Percentiles rank a stretch among this genome's conserved stretches.
Conservation (phyloP, 2,888 invertebrate species). For the Subacronicta megacephala region DNA sequence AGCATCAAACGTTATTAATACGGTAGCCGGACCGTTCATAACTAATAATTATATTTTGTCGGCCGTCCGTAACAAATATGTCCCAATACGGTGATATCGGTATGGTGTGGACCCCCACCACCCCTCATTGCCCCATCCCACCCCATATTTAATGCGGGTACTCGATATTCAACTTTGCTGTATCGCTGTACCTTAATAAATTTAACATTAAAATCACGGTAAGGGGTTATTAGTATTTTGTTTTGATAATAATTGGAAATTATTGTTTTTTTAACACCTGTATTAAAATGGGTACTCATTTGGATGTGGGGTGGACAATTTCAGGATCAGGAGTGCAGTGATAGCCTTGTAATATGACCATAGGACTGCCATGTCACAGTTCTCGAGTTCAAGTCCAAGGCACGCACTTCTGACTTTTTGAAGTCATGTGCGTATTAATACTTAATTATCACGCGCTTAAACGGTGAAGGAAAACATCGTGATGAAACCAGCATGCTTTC, state of each 20-base stretch:
- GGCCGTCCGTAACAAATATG: constrained; percentile 59
- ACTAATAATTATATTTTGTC: constrained; percentile 60
- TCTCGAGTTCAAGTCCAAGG: too few relatives aligned
- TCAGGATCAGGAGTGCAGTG: too few relatives aligned
- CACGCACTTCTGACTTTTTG: too few relatives aligned
- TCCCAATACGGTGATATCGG: constrained; percentile 58
- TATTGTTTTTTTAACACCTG: constrained; percentile 38
- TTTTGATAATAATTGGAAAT: constrained; percentile 54
- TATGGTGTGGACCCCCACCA: constrained; percentile 45
- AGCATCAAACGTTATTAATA: constrained; percentile 47
- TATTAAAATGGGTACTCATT: background rate
- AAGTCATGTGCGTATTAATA: too few relatives aligned
- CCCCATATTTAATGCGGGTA: constrained; percentile 53
- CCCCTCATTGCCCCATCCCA: constrained; percentile 11
- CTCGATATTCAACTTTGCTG: constrained; percentile 53
- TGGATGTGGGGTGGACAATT: background rate
- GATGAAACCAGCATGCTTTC: too few relatives aligned
- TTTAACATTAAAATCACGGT: constrained; percentile 54
- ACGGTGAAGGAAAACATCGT: too few relatives aligned
- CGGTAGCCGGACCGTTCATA: constrained; percentile 44
- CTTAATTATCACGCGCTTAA: too few relatives aligned
- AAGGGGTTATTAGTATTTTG: constrained; percentile 48
- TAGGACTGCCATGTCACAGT: too few relatives aligned
- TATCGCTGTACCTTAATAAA: constrained; percentile 59
- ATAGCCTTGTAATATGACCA: too few relatives aligned